A percentile compares a stretch with the other conserved stretches of the same genome.
phyloP scores from a whole-genome alignment of 2,113 vertebrate genomes.

The Australoheros scitulus region DNA sequence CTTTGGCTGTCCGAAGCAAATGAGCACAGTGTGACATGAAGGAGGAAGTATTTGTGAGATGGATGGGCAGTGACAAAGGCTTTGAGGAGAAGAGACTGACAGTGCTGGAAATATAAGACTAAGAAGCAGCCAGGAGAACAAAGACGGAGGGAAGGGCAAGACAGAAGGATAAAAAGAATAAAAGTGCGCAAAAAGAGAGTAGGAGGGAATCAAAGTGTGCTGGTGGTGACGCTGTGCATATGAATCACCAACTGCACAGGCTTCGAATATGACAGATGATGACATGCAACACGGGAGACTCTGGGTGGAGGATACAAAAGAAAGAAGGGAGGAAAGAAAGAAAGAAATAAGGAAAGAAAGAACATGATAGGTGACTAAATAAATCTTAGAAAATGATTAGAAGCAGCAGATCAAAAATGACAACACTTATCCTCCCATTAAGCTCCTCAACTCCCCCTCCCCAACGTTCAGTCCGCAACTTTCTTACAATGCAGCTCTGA shows the following conservation, averaged over 20 bases:
- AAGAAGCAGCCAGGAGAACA: constrained; percentile 42
- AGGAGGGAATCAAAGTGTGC: constrained; percentile 48
- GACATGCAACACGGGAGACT: constrained; percentile 40
- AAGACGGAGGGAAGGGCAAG: constrained; percentile 37
- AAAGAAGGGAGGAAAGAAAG: background rate
- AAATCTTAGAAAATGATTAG: constrained; percentile 44
- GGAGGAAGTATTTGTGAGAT: constrained; percentile 36
- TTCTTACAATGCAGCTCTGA: constrained; percentile 43
- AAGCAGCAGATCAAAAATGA: constrained; percentile 41
- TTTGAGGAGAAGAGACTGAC: constrained; percentile 46
- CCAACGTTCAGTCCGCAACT: constrained; percentile 9
- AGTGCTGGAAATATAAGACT: constrained; percentile 34
- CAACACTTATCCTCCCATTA: constrained; percentile 28
- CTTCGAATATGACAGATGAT: constrained; percentile 52
- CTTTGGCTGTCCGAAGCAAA: constrained; percentile 46
- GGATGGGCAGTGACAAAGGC: constrained; percentile 40
- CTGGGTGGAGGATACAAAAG: constrained; percentile 16
- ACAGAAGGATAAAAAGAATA: constrained; percentile 39
- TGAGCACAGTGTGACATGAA: constrained; percentile 32
- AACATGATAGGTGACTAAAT: constrained; percentile 38
- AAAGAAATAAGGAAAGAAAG: background rate
- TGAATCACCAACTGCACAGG: constrained; percentile 58
- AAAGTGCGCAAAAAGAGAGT: constrained; percentile 43
- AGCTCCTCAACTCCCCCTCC: constrained; percentile 4
- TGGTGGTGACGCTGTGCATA: constrained; percentile 33